Percentiles rank a stretch among this genome's conserved stretches.
phyloP scores from a whole-genome alignment of 92 coral and sea anemone genomes.

The Scolanthus callimorphus region DNA sequence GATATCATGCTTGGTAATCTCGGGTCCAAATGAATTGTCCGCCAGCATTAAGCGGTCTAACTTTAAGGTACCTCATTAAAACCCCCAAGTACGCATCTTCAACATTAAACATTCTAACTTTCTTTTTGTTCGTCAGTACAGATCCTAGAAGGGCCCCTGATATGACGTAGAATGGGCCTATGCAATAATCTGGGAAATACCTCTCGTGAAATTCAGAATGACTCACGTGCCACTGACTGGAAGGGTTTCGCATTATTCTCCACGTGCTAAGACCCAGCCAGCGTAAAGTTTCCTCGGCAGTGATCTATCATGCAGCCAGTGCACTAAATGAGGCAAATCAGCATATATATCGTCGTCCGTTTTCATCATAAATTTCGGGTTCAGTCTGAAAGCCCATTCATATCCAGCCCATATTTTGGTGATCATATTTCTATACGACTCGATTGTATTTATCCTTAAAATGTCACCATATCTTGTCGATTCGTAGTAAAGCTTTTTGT shows the following conservation, averaged over 20 bases:
- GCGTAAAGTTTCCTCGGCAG: conserved; percentile 29
- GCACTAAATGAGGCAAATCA: conserved; percentile 24
- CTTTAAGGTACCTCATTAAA: conserved; percentile 16
- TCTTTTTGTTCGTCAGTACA: background rate
- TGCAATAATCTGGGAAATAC: conserved; percentile 36
- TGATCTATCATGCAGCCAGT: conserved; percentile 16
- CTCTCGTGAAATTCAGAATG: conserved; percentile 26
- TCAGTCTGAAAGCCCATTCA: conserved; percentile 21
- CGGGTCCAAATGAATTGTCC: conserved; percentile 24
- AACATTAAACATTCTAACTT: conserved; percentile 16
- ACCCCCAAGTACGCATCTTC: conserved; percentile 41
- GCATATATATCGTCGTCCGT: conserved; percentile 34
- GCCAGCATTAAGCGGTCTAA: conserved; percentile 8
- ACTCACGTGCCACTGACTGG: conserved; percentile 31
- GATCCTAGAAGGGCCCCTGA: conserved; percentile 22
- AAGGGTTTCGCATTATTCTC: conserved; percentile 24
- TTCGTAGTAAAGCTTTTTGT: conserved; percentile 9
- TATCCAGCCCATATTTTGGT: conserved; percentile 26
- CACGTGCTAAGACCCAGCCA: conserved; percentile 33
- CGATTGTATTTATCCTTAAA: conserved; percentile 7
- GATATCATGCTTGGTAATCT: background rate
- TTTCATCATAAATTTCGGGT: conserved; percentile 30
- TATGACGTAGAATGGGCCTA: conserved; percentile 37
- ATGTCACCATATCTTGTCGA: conserved; percentile 17
- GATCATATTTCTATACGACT: conserved; percentile 33